A percentile compares a stretch with the other conserved stretches of the same genome.
Evolutionary conservation across 35 echinoderm and acorn worm species (phyloP).

Genomic region (Patiria miniata): DNA sequence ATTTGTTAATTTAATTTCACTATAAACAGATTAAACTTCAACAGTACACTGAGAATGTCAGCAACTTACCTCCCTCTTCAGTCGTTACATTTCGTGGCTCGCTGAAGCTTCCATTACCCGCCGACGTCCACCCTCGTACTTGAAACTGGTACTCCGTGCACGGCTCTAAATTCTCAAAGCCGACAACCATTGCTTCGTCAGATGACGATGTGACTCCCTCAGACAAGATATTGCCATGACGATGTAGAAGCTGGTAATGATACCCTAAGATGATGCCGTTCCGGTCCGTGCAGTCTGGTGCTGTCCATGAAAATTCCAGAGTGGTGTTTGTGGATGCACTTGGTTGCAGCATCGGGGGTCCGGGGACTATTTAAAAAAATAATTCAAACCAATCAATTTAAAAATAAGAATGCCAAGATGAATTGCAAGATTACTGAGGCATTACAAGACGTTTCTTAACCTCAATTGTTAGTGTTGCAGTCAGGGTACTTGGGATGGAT

Average conservation of each 20-base stretch:
- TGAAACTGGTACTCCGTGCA: constrained; percentile 6
- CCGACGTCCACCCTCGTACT: constrained; percentile 5
- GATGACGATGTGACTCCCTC: background rate
- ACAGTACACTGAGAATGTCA: too few species aligned
- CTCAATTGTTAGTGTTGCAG: too few species aligned
- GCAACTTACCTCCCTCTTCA: background rate
- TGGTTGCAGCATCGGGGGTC: background rate
- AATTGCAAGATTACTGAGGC: too few species aligned
- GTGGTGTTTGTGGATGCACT: background rate
- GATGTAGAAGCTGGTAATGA: background rate
- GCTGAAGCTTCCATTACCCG: constrained; percentile 1
- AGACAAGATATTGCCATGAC: background rate
- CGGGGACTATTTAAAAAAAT: background rate
- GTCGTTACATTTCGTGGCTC: background rate
- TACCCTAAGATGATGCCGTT: background rate
- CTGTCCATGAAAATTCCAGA: background rate
- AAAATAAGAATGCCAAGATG: background rate
- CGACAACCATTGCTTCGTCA: background rate
- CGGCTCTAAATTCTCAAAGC: background rate
- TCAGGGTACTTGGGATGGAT: too few species aligned
- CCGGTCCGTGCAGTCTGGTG: background rate
- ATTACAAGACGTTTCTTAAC: too few species aligned
- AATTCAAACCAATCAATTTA: background rate
- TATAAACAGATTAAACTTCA: too few species aligned
- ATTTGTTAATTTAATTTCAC: too few species aligned